These are phyloP conservation scores for Ianthella basta DNA, from an alignment of 37 sponge, comb jelly and placozoan species.

Conservation along the genomic window DNA sequence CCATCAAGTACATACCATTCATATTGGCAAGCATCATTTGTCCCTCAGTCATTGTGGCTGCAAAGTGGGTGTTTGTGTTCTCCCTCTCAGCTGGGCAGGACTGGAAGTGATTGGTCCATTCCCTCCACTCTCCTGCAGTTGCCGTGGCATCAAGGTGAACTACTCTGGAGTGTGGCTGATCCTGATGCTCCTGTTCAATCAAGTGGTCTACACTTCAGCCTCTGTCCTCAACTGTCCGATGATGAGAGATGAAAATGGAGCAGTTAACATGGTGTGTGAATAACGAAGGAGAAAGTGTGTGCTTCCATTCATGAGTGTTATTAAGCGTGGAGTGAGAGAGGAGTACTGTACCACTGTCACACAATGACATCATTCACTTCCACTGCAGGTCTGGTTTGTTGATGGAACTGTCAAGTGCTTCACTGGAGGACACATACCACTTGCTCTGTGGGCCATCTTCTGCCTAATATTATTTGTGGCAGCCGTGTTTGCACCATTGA, in stretches of 20 bases:
- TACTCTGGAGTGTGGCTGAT: constrained; percentile 55
- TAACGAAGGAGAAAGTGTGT: background rate
- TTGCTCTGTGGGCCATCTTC: constrained; percentile 42
- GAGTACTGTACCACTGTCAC: constrained; percentile 34
- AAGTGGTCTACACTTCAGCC: constrained; percentile 62
- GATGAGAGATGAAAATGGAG: background rate
- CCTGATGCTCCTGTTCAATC: constrained; percentile 53
- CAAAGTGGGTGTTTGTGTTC: constrained; percentile 21
- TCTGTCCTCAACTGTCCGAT: background rate
- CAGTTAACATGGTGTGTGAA: background rate
- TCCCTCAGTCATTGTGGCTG: background rate
- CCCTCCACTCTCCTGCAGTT: background rate
- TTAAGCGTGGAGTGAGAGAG: background rate
- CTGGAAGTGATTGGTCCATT: background rate
- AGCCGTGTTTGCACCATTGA: background rate
- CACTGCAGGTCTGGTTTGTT: constrained; percentile 57
- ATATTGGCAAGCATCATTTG: constrained; percentile 37
- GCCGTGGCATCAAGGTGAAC: background rate
- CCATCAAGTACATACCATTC: constrained; percentile 66
- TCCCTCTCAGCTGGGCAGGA: background rate
- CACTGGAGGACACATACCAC: constrained; percentile 60
- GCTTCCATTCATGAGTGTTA: background rate
- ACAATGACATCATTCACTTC: constrained; percentile 8
- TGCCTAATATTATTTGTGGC: constrained; percentile 37
- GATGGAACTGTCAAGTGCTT: constrained; percentile 60